phyloP scores from a whole-genome alignment of 2,113 vertebrate species.

The Caracal caracal region DNA sequence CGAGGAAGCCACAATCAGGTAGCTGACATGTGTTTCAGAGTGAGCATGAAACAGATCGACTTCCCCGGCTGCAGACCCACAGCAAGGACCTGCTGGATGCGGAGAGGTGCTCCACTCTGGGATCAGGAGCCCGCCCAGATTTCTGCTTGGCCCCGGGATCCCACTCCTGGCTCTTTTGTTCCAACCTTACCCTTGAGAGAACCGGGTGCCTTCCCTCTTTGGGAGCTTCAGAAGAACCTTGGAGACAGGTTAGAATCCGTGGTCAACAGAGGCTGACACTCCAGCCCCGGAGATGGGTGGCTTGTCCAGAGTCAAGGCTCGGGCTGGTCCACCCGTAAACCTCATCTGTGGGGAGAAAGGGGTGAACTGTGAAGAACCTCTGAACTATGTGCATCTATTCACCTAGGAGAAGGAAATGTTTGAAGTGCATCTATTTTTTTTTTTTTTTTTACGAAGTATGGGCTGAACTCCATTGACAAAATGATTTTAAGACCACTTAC shows the following conservation, averaged over 20 bases:
- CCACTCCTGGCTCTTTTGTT: background rate
- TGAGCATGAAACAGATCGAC: background rate
- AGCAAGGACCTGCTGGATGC: background rate
- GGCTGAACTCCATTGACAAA: background rate
- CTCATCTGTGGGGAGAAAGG: background rate
- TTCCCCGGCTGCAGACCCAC: background rate
- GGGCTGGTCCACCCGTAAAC: background rate
- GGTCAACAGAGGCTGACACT: background rate
- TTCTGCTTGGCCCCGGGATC: background rate
- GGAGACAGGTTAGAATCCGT: background rate
- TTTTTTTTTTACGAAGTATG: background rate
- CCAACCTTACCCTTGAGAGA: background rate
- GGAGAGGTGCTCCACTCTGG: background rate
- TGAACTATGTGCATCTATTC: background rate
- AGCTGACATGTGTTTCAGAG: background rate
- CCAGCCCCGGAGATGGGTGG: background rate
- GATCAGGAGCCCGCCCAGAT: background rate
- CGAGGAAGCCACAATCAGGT: background rate
- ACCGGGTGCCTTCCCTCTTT: background rate
- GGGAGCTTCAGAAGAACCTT: background rate
- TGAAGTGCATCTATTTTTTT: background rate
- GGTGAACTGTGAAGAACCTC: background rate
- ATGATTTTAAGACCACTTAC: background rate
- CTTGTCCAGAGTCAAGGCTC: background rate
- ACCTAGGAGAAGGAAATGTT: background rate